Evolutionary conservation across 2,113 vertebrate species (phyloP).

Genomic region (Oenanthe oenanthe): DNA sequence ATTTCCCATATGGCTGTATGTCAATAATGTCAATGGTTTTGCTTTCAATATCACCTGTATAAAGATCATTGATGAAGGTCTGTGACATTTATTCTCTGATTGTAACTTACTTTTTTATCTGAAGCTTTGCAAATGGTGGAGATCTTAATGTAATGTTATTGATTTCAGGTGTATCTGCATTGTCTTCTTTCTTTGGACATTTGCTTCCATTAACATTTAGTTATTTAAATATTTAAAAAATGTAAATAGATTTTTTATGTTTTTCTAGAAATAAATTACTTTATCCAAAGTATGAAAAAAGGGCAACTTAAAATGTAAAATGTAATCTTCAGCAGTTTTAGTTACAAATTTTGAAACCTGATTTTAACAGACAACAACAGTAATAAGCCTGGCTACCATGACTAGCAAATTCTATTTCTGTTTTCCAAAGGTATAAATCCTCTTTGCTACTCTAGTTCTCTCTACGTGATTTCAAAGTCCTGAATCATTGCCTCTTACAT

Average conservation of each 20-base stretch:
- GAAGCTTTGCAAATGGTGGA: not conserved
- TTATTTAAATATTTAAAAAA: not conserved
- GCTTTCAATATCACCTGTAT: not conserved
- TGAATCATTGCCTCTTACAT: not conserved
- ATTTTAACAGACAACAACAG: not conserved
- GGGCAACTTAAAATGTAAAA: not conserved
- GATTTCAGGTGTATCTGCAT: not conserved
- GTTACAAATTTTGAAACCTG: not conserved
- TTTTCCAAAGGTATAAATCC: not conserved
- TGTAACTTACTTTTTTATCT: not conserved
- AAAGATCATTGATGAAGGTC: not conserved
- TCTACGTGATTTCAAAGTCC: not conserved
- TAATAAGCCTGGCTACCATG: not conserved
- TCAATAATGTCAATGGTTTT: not conserved
- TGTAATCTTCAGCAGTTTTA: not conserved
- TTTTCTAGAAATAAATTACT: not conserved
- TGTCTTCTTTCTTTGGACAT: not conserved
- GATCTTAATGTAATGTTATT: not conserved
- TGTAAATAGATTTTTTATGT: not conserved
- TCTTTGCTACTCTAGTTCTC: not conserved
- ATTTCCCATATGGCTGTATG: not conserved
- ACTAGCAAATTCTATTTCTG: not conserved
- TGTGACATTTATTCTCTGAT: not conserved
- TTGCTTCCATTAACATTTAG: not conserved
- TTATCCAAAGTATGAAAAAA: not conserved